phyloP scores from a whole-genome alignment of 1,140 invertebrate genomes.

The Bombus sibiricus region DNA sequence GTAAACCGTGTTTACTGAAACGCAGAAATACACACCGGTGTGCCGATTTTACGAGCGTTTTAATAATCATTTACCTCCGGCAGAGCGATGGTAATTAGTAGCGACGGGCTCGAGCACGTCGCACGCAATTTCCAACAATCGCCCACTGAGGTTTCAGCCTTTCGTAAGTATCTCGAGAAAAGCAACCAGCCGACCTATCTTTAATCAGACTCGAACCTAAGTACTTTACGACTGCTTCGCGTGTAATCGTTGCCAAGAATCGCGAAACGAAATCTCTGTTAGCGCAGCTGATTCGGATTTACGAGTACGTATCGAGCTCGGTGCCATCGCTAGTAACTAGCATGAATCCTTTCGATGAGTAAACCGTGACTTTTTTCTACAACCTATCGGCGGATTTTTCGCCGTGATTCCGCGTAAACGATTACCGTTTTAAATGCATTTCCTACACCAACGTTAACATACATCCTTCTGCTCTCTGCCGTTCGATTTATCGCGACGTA shows the following conservation, averaged over 20 bases:
- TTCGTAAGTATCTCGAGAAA: too few species aligned
- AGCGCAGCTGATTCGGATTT: too few species aligned
- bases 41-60: constrained; percentile 28
- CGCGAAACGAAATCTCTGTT: too few species aligned
- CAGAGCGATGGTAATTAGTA: too few species aligned
- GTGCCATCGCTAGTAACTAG: constrained; percentile 19
- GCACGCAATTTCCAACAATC: too few species aligned
- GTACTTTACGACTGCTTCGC: too few species aligned
- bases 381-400: neutral
- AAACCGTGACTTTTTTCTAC: neutral
- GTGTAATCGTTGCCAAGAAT: too few species aligned
- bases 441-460: neutral
- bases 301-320: too few species aligned
- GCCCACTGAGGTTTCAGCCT: too few species aligned
- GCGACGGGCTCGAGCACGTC: too few species aligned
- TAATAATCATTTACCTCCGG: constrained; percentile 38
- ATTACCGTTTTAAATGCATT: constrained; percentile 30
- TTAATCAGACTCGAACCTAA: too few species aligned
- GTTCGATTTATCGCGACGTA: neutral
- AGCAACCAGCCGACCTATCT: too few species aligned
- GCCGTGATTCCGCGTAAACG: constrained; percentile 13
- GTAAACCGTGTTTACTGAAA: constrained; percentile 37
- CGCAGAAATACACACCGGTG: neutral
- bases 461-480: neutral
- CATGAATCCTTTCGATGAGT: neutral